A percentile compares a stretch with the other conserved stretches of the same genome.
Evolutionary conservation across 2,888 invertebrate genomes (phyloP).

Genomic region (Cryptophagus acutangulus): DNA sequence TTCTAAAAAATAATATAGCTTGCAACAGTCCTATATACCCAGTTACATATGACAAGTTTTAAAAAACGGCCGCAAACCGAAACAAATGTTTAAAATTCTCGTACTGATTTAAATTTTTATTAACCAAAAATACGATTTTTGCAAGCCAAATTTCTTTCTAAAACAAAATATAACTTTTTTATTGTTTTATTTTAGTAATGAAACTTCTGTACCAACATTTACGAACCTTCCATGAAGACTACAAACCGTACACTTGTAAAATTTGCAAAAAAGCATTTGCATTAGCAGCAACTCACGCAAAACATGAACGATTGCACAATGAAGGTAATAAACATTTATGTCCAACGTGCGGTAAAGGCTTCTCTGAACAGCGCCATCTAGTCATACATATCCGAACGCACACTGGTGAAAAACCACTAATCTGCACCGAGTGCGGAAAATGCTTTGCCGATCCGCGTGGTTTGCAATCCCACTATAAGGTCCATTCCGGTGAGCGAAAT

Average conservation of each 20-base stretch:
- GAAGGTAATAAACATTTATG: conserved; percentile 42
- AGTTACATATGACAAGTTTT: not conserved
- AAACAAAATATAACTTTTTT: no score
- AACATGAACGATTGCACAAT: conserved; percentile 40
- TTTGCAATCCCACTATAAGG: conserved; percentile 40
- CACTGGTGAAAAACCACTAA: conserved; percentile 40
- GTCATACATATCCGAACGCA: conserved; percentile 41
- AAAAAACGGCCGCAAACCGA: no score
- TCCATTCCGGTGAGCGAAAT: conserved; percentile 43
- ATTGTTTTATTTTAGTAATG: conserved; percentile 31
- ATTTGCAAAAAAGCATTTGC: conserved; percentile 39
- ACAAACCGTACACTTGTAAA: conserved; percentile 38
- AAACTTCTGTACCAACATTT: conserved; percentile 35
- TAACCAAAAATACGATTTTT: no score
- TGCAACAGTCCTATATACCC: no score
- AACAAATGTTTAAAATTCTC: no score
- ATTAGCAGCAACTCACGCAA: conserved; percentile 32
- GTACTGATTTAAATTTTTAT: no score
- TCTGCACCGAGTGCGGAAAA: conserved; percentile 43
- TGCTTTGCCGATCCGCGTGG: conserved; percentile 40
- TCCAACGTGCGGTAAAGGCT: conserved; percentile 40
- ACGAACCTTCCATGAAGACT: conserved; percentile 35
- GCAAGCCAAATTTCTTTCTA: no score
- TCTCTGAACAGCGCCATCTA: conserved; percentile 40
- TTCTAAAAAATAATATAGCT: no score